Evolutionary conservation across 2,797 vertebrate species (phyloP).

Genomic region (Sebastes iracundus): DNA sequence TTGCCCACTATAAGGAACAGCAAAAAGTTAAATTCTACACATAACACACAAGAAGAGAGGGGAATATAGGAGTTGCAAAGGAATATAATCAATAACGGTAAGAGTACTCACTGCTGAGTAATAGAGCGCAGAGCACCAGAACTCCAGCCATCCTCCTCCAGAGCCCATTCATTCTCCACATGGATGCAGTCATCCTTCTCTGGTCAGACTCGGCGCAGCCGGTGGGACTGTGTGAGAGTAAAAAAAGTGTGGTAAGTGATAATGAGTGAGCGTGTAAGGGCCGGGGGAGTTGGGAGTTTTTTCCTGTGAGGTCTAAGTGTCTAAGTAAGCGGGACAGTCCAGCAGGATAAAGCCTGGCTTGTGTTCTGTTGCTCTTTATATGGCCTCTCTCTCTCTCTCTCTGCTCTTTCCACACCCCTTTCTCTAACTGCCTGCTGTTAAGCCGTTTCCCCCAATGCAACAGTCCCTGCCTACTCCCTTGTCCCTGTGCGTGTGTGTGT

Average conservation of each 20-base stretch:
- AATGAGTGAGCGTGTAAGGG: constrained; percentile 44
- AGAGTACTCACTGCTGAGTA: constrained; percentile 80
- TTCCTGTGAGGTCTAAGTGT: constrained; percentile 79
- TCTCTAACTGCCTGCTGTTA: constrained; percentile 60
- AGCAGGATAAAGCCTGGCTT: constrained; percentile 80
- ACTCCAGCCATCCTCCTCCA: constrained; percentile 65
- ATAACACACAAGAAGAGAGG: not conserved
- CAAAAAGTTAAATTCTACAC: not conserved
- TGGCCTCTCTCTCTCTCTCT: constrained; percentile 40
- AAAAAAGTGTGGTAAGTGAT: constrained; percentile 32
- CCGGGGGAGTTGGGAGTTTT: constrained; percentile 52
- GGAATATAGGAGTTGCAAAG: not conserved
- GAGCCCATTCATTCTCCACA: constrained; percentile 80
- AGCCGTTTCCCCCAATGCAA: constrained; percentile 51
- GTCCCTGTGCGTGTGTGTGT: constrained; percentile 1
- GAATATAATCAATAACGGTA: not conserved
- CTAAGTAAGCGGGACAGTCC: constrained; percentile 72
- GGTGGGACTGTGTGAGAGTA: constrained; percentile 33
- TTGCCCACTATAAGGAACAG: not conserved
- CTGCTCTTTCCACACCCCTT: constrained; percentile 74
- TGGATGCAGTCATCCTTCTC: constrained; percentile 73
- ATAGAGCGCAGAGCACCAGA: constrained; percentile 69
- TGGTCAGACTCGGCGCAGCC: constrained; percentile 45
- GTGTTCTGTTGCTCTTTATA: constrained; percentile 82
- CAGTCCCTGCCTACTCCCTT: constrained; percentile 39